Base-by-base conservation (phyloP, 2,797 vertebrate genomes). In the Phoxinus dragarum region DNA sequence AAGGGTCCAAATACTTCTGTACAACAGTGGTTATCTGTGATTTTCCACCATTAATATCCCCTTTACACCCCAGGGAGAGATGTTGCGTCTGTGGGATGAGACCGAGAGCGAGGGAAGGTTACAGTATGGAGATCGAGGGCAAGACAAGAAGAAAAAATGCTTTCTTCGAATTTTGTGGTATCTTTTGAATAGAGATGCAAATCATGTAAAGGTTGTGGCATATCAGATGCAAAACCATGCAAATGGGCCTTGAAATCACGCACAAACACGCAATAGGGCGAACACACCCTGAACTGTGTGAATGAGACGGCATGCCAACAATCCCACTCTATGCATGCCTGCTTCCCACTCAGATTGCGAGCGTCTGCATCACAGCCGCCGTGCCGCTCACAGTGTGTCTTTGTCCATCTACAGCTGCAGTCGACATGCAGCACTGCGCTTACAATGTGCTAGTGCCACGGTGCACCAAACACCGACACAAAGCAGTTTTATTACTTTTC, bases 151-250 rank as follows among this genome's bases (percentile, higher is more conserved):
- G n/a, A 56, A 31, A 12, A 40, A 87, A 81, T 14, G 42, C 80
- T 86, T 86, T 84, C 69, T 64, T 83, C 27, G 17, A 56, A 78
- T 73, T 75, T 40, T 82, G 38, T 38, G 42, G 56, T 49, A 1
- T 64, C 71, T 61, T 85, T 34, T 83, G 76, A 88, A 59, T 76
- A 61, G 36, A 34, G 80, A 86, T 86, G 87, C 87, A 88, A 86
- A 89, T 89, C 76, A 23, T 40, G n/a, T 31, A n/a, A 80, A 81
- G 77, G 80, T 56, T 69, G 81, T 76, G 84, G 74, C 67, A 75
- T 87, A 88, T 86, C 82, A 42, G 86, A 89, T 88, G 85, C 66
- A 86, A 84, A 86, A 42, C 16, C 16, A 88, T 90, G 88, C 87
- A 89, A 90, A 88, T 81, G 47, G 17, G 34, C 11, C 38, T 75